Base-by-base conservation (phyloP, 2,113 vertebrate species). In the Forbesichthys papilliferus region DNA sequence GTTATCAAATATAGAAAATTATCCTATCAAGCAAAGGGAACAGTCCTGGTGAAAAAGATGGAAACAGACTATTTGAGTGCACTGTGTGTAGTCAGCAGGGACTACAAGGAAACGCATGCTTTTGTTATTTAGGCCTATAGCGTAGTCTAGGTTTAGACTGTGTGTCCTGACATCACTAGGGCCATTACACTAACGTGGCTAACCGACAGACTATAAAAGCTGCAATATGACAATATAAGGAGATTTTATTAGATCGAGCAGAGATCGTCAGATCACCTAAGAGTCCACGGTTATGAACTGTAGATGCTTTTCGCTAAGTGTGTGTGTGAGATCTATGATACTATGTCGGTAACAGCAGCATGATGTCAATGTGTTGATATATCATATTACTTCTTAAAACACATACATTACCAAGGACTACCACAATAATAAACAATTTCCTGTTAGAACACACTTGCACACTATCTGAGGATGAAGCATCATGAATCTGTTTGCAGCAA, bases 381-480 rank as follows among this genome's bases (percentile, higher is more conserved):
- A 48, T 64, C 13, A 62, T 11, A 51, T 64, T 49, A 57, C 12
- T 8, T 27, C 13, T 57, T 9, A 57, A 57, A 42, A 42, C 36
- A 42, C 36, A 42, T 42, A 8, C 36, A 42, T 27, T 27, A 42
- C 4, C 36, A 42, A 42, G 36, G 36, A 42, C 36, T 42, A 42
- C 18, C 48, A 34, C 46, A 5, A 20, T 67, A 36, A 78, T 64
- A 60, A 64, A 81, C 13, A 67, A 48, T 75, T 81, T 81, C 79
- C 77, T 66, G 3, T 20, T 54, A 12, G 77, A 75, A 77, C 27
- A 84, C 78, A 82, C 73, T 79, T 74, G 81, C 56, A 73, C 36
- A 42, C 36, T 42, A 42, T 42, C 7, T 5, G 7, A 42, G 36
- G 36, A 42, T 36, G 34, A 52, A 58, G 74, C 63, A 69, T 8